phyloP scores from a whole-genome alignment of 1,140 invertebrate genomes.

The Listronotus bonariensis region DNA sequence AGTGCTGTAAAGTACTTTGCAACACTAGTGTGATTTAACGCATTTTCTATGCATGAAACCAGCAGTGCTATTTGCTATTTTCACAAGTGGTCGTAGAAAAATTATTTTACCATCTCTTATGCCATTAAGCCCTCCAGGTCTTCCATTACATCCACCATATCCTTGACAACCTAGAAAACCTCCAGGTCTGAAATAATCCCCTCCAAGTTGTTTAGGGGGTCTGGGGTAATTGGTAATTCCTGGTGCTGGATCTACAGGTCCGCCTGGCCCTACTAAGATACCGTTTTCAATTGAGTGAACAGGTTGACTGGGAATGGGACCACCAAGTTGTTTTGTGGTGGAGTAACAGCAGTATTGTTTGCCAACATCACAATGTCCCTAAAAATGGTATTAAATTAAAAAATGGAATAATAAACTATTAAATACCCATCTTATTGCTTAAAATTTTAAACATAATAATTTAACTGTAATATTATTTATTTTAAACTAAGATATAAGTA shows the following conservation, averaged over 20 bases:
- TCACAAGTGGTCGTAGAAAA: no score
- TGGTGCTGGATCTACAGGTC: constrained; percentile 32
- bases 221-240: constrained; percentile 22
- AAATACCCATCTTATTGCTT: no score
- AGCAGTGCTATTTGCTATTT: no score
- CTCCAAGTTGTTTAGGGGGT: constrained; percentile 21
- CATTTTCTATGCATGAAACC: no score
- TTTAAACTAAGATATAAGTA: no score
- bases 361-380: constrained; percentile 61
- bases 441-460: no score
- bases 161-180: constrained; percentile 15
- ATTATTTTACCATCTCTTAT: no score
- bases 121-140: background rate
- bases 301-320: constrained; percentile 45
- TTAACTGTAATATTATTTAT: no score
- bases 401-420: no score
- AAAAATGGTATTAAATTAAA: no score
- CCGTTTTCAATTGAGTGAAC: constrained; percentile 53
- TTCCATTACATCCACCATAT: background rate
- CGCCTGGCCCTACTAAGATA: constrained; percentile 61
- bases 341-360: constrained; percentile 62
- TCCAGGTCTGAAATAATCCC: constrained; percentile 38
- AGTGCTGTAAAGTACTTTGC: no score
- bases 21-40: no score
- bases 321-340: constrained; percentile 50